Evolutionary conservation across 1,140 invertebrate species (phyloP).

Genomic region (Orchesella cincta): DNA sequence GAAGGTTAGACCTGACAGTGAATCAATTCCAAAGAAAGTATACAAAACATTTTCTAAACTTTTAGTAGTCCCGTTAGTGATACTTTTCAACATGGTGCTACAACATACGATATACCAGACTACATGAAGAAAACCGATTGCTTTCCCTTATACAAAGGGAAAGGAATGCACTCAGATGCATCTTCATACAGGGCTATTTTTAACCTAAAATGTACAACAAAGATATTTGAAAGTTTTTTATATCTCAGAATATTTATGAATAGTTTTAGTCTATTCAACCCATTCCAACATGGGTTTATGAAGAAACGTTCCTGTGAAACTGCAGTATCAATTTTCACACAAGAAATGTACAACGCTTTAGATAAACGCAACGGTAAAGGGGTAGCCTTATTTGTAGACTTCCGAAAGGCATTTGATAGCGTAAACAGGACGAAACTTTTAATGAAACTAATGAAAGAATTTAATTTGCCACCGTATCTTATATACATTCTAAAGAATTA

Average conservation of each 20-base stretch:
- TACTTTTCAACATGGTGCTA: not conserved
- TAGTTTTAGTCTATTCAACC: not conserved
- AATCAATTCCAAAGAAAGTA: not conserved
- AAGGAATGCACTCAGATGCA: not conserved
- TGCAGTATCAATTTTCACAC: not conserved
- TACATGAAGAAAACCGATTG: not conserved
- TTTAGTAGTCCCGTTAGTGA: not conserved
- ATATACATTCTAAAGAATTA: too few species aligned
- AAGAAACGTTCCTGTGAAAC: not conserved
- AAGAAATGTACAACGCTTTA: not conserved
- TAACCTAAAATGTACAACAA: not conserved
- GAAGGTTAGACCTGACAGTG: not conserved
- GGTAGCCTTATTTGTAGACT: not conserved
- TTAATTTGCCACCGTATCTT: not conserved
- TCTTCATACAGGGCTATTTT: not conserved
- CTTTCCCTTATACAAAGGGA: constrained; percentile 9
- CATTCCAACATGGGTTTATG: constrained; percentile 23
- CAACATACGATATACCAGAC: not conserved
- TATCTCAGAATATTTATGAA: not conserved
- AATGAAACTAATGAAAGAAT: not conserved
- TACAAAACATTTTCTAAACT: not conserved
- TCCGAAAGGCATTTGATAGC: not conserved
- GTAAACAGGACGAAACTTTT: not conserved
- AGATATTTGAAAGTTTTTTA: constrained; percentile 6
- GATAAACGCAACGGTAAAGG: not conserved